Conservation (phyloP, 2,113 vertebrate species). For the Carassius carassius region DNA sequence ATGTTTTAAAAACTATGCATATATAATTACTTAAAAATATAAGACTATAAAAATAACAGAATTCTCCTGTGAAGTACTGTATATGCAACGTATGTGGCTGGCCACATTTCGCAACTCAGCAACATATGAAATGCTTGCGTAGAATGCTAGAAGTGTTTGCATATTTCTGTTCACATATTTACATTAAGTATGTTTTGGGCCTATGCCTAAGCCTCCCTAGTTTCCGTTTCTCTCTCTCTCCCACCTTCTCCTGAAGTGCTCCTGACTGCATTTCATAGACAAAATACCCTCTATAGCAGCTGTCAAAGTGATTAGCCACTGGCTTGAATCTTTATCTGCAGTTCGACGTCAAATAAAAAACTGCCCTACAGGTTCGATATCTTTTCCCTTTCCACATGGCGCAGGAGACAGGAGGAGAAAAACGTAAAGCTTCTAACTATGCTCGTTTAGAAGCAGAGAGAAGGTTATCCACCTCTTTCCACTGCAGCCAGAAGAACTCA, state of each 20-base stretch:
- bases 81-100: neutral
- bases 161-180: neutral
- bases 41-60: neutral
- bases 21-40: too few relatives aligned
- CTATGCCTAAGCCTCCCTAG: neutral
- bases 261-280: conserved; percentile 76
- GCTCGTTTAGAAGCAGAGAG: neutral
- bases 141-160: neutral
- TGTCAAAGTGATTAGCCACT: conserved; percentile 78
- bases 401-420: conserved; percentile 14
- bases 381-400: conserved; percentile 58
- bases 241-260: conserved; percentile 61
- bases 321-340: conserved; percentile 77
- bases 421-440: conserved; percentile 16
- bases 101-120: neutral
- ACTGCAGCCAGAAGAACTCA: neutral
- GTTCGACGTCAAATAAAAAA: conserved; percentile 78
- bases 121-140: neutral
- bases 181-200: neutral
- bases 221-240: neutral
- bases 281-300: conserved; percentile 78
- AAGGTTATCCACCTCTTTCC: conserved; percentile 16
- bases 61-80: neutral
- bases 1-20: neutral
- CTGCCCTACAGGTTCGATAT: conserved; percentile 69